A percentile compares a stretch with the other conserved stretches of the same genome.
These are phyloP conservation scores for Rhamphomyia laevipes DNA, from an alignment of 2,888 invertebrate genomes.

Conservation along the genomic window DNA sequence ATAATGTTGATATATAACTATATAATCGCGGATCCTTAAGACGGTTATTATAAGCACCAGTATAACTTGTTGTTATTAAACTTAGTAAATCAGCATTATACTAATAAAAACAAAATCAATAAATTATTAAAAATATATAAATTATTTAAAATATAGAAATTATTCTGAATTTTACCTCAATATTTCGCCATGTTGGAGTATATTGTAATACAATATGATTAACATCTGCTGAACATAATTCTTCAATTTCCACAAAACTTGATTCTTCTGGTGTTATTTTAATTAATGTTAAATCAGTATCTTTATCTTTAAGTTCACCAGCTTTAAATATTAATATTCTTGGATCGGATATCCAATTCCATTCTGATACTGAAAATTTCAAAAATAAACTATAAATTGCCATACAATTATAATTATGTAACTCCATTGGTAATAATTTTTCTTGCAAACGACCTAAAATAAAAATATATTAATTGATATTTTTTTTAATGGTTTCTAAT, in stretches of 20 bases:
- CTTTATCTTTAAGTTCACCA: conserved; percentile 19
- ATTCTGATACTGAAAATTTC: conserved; percentile 24
- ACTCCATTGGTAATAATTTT: conserved; percentile 27
- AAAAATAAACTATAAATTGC: conserved; percentile 24
- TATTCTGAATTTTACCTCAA: conserved; percentile 20
- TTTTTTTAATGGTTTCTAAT: neutral
- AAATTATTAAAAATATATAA: neutral
- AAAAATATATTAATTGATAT: neutral
- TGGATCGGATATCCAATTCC: conserved; percentile 30
- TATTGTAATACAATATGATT: conserved; percentile 23
- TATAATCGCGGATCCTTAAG: conserved; percentile 20
- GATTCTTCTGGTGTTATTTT: conserved; percentile 27
- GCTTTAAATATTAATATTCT: conserved; percentile 25
- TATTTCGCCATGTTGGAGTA: conserved; percentile 27
- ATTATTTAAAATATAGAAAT: neutral
- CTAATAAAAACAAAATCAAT: conserved; percentile 15
- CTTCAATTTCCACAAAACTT: conserved; percentile 27
- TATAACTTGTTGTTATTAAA: conserved; percentile 23
- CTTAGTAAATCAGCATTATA: conserved; percentile 26
- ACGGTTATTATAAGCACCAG: conserved; percentile 17
- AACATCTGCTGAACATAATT: conserved; percentile 25
- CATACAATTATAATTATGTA: conserved; percentile 28
- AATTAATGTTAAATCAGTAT: conserved; percentile 19
- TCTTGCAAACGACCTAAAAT: conserved; percentile 23
- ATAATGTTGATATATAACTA: conserved; percentile 20